phyloP scores from a whole-genome alignment of 2,888 invertebrate genomes.

The Drosophila nigricruria region DNA sequence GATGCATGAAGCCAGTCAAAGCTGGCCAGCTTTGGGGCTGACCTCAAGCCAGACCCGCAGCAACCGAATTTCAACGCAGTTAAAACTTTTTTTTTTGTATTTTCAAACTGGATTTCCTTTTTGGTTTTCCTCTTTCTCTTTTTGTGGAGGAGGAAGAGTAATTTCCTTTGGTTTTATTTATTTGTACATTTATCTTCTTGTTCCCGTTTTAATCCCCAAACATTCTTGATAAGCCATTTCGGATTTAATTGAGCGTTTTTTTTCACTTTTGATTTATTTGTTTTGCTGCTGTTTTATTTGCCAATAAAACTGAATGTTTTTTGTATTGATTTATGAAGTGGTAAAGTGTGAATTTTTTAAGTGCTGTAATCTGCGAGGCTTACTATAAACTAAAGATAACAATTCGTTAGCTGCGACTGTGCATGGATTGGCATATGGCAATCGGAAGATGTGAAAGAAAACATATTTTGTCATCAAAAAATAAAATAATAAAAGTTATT shows the following conservation, averaged over 20 bases:
- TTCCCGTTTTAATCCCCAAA: constrained; percentile 4
- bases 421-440: background rate
- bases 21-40: constrained; percentile 17
- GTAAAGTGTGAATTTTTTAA: background rate
- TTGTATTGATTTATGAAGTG: constrained; percentile 20
- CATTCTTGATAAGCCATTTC: constrained; percentile 13
- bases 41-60: constrained; percentile 24
- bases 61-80: background rate
- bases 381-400: background rate
- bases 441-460: background rate
- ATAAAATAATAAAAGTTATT: background rate
- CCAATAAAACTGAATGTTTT: constrained; percentile 1
- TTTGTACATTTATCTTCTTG: constrained; percentile 10
- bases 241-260: constrained; percentile 10
- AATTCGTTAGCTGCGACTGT: too few relatives aligned
- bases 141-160: constrained; percentile 6
- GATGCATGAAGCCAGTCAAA: constrained; percentile 21
- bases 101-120: constrained; percentile 25
- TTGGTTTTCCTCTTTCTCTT: background rate
- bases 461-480: too few relatives aligned
- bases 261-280: constrained; percentile 10
- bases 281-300: background rate
- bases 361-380: background rate
- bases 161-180: background rate
- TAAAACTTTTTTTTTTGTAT: constrained; percentile 22